Conservation (phyloP, 2,797 vertebrate genomes). For the Chromobotia macracanthus region DNA sequence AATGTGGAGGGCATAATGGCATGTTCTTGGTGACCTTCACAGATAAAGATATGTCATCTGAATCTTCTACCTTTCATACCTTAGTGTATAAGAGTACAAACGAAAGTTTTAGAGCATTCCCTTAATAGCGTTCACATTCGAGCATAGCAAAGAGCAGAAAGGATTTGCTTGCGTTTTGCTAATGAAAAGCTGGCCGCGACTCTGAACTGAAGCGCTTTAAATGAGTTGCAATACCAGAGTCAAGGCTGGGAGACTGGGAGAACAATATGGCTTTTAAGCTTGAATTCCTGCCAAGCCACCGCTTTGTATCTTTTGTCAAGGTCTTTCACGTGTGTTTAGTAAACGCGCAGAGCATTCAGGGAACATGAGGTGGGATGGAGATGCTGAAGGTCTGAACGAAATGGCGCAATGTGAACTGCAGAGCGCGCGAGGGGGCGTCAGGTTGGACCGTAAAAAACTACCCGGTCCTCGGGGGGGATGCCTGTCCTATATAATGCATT, state of each 20-base stretch:
- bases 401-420: conserved; percentile 62
- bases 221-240: conserved; percentile 8
- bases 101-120: neutral
- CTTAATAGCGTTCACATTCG: neutral
- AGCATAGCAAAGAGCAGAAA: too few relatives aligned
- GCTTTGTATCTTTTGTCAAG: conserved; percentile 31
- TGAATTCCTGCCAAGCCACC: conserved; percentile 22
- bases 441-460: conserved; percentile 41
- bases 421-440: conserved; percentile 53
- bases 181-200: neutral
- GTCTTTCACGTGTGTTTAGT: conserved; percentile 29
- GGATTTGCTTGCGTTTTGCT: conserved; percentile 22
- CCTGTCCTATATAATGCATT: conserved; percentile 48
- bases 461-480: conserved; percentile 30
- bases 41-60: conserved; percentile 15
- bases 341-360: conserved; percentile 34
- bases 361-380: conserved; percentile 39
- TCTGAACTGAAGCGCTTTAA: conserved; percentile 28
- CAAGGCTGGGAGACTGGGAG: neutral
- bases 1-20: conserved; percentile 16
- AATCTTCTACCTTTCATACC: neutral
- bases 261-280: conserved; percentile 14
- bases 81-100: neutral
- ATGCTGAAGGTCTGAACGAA: conserved; percentile 44
- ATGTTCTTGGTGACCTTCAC: conserved; percentile 21